Conservation (phyloP, 2,888 invertebrate species). For the Torymus auratus region DNA sequence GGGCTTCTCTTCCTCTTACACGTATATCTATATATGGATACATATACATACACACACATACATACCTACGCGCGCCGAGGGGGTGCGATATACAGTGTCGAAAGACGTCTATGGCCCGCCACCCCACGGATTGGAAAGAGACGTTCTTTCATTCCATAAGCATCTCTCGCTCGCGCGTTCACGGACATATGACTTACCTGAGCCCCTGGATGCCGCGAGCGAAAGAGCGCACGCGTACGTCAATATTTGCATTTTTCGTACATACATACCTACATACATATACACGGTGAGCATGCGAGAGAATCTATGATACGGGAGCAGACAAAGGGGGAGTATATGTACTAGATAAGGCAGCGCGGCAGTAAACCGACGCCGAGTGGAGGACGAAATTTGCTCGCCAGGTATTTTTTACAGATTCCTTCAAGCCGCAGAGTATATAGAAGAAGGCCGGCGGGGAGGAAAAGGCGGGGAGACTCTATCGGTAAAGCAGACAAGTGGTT, state of each 20-base stretch:
- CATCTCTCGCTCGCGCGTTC: conserved; percentile 41
- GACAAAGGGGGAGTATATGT: background rate
- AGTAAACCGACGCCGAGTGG: conserved; percentile 2
- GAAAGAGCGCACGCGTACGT: background rate
- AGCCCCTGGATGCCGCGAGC: conserved; percentile 56
- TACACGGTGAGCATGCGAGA: no score
- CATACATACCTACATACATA: background rate
- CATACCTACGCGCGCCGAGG: conserved; percentile 4
- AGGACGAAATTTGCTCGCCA: conserved; percentile 36
- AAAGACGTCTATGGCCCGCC: conserved; percentile 37
- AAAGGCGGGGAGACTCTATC: conserved; percentile 27
- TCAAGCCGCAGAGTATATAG: background rate
- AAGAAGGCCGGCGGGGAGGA: background rate
- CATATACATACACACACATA: no score
- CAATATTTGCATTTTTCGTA: conserved; percentile 39
- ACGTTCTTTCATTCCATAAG: background rate
- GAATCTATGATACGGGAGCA: background rate
- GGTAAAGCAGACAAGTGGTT: conserved; percentile 58
- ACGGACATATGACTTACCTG: conserved; percentile 55
- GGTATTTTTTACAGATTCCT: conserved; percentile 48
- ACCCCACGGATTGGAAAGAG: conserved; percentile 9
- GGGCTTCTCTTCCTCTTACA: conserved; percentile 1
- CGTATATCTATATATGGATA: no score
- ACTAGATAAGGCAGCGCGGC: background rate
- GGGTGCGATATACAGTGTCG: conserved; percentile 53